Evolutionary conservation across 2,888 invertebrate genomes (phyloP), one percentile per base, ranked within the genome.

Genomic region (Parascotia fuliginaria): DNA sequence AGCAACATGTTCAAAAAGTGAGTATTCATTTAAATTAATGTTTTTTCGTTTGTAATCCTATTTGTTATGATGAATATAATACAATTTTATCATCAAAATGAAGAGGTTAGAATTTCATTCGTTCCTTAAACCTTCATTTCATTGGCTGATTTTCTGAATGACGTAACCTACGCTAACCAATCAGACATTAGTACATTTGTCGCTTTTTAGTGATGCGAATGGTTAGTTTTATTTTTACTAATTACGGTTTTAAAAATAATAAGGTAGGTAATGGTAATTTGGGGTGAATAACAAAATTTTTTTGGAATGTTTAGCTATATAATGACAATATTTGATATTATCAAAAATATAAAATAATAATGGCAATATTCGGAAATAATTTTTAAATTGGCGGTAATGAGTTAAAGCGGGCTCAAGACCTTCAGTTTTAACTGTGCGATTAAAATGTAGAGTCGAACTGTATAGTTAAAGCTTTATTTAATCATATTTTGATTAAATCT

Each of bases 1-100:
- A 31, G 9, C 74, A 85, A 63, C 59, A 92, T 92, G 92, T 92
- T 92, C 57, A 92, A 92, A 73, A 92, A 92, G 92, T 92, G 75
- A 92, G 92, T 92, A 4, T 6, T 27, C 14, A 11, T 2, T 40
- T 9, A 9, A 0, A 7, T 3, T n/a, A 33, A 13, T 39, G 12
- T 12, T 22, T 2, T 9, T 29, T 31, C 0, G n/a, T 37, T 15
- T 7, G 13, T 7, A 6, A n/a, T 36, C 1, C 13, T 5, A 14
- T 3, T 16, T 33, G 1, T 7, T 11, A 19, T 19, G 3, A 6
- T 9, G 9, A 27, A n/a, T 7, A 19, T 5, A 27, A 19, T 13
- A n/a, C n/a, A 28, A 19, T 29, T 19, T 29, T 11, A 16, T 36
- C 36, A 22, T 6, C 11, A 11, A 3, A 31, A 4, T 31, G 5